Conservation (phyloP, 2,888 invertebrate genomes). For the Peribatodes rhomboidaria region DNA sequence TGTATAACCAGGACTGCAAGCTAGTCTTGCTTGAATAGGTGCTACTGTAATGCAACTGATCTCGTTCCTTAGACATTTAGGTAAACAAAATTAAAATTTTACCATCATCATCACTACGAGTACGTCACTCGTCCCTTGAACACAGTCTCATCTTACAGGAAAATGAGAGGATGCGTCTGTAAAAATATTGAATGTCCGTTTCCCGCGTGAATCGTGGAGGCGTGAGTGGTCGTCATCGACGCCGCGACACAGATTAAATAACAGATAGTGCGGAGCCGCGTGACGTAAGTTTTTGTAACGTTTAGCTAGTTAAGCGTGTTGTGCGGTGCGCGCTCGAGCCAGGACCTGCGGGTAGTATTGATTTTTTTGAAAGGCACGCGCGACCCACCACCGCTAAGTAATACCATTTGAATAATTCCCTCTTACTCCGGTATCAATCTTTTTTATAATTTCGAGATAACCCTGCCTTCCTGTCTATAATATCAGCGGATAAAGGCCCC, state of each 20-base stretch:
- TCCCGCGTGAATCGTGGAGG: neutral
- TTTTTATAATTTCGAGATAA: constrained; percentile 22
- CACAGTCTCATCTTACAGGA: neutral
- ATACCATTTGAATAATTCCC: constrained; percentile 67
- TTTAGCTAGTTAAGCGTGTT: constrained; percentile 59
- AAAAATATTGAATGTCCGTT: constrained; percentile 1
- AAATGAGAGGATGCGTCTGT: neutral
- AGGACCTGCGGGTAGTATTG: constrained; percentile 71
- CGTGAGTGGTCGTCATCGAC: constrained; percentile 5
- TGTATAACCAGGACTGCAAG: too few relatives aligned
- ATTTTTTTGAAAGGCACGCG: constrained; percentile 74
- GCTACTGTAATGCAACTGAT: too few relatives aligned
- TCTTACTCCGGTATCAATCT: constrained; percentile 51
- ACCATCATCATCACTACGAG: too few relatives aligned
- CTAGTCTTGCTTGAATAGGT: too few relatives aligned
- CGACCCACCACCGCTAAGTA: constrained; percentile 58
- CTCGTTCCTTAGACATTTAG: too few relatives aligned
- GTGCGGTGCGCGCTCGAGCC: constrained; percentile 63
- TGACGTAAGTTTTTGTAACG: constrained; percentile 57
- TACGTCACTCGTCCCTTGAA: too few relatives aligned
- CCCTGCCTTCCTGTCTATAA: constrained; percentile 10
- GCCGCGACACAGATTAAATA: constrained; percentile 2
- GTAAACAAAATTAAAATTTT: too few relatives aligned
- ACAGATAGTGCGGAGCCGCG: constrained; percentile 10
- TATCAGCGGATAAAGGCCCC: neutral